phyloP scores from a whole-genome alignment of 2,113 vertebrate genomes.

The Centrocercus urophasianus region DNA sequence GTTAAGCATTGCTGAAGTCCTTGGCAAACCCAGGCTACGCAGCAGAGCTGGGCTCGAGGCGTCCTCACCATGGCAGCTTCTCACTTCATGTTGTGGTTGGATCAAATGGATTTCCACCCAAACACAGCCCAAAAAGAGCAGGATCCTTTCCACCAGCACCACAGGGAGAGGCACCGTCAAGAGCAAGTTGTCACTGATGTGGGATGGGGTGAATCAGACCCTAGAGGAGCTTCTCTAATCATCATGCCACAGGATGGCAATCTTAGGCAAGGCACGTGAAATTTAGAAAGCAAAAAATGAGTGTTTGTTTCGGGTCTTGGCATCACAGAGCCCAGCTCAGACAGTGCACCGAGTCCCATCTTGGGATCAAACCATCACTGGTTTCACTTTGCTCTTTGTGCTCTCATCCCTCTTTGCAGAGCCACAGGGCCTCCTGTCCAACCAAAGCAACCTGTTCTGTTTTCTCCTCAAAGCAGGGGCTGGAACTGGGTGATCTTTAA shows the following conservation, averaged over 20 bases:
- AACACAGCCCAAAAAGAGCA: neutral
- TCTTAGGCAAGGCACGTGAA: neutral
- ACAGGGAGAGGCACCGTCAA: neutral
- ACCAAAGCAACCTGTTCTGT: neutral
- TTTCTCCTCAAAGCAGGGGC: neutral
- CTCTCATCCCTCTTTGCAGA: neutral
- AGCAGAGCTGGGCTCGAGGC: neutral
- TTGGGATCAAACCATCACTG: accelerated
- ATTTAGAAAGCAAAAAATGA: neutral
- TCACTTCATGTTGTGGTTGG: accelerated
- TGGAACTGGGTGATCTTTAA: neutral
- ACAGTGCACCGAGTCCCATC: too few relatives aligned
- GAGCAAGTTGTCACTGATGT: too few relatives aligned
- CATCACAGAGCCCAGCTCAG: neutral
- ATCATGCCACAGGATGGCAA: neutral
- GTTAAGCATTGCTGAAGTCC: neutral
- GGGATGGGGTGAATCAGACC: neutral
- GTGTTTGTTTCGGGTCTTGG: neutral
- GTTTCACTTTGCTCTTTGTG: accelerated
- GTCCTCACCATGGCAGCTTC: neutral
- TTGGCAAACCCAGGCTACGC: neutral
- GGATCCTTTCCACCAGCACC: neutral
- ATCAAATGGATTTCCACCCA: neutral
- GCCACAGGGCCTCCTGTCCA: neutral
- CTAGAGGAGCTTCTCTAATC: neutral